phyloP scores from a whole-genome alignment of 2,113 vertebrate species.

The Phoxinus phoxinus region DNA sequence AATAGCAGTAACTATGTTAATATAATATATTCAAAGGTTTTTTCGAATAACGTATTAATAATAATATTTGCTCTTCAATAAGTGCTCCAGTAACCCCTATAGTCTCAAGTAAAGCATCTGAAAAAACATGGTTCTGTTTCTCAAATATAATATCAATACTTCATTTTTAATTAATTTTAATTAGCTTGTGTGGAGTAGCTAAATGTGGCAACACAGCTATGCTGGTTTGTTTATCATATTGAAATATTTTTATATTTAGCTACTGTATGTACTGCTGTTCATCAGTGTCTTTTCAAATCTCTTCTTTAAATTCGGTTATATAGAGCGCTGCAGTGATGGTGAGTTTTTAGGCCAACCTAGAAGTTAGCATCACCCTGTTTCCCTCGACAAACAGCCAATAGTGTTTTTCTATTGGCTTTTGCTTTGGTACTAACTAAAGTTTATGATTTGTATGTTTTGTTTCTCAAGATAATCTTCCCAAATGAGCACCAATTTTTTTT shows the following conservation, averaged over 20 bases:
- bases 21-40: too few relatives aligned
- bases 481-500: not conserved
- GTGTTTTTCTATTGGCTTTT: not conserved
- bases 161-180: not conserved
- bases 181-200: not conserved
- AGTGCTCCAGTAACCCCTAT: not conserved
- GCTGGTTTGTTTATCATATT: not conserved
- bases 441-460: not conserved
- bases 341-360: not conserved
- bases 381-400: not conserved
- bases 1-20: too few relatives aligned
- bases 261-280: not conserved
- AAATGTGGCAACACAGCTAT: not conserved
- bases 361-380: not conserved
- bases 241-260: not conserved
- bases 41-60: not conserved
- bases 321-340: too few relatives aligned
- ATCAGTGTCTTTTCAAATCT: not conserved
- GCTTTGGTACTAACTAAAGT: too few relatives aligned
- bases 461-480: not conserved
- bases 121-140: not conserved
- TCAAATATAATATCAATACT: conserved; percentile 9
- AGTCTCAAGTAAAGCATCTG: not conserved
- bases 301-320: too few relatives aligned
- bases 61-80: not conserved